Evolutionary conservation across 2,797 vertebrate species (phyloP).

Genomic region (Myiotriccus ornatus): DNA sequence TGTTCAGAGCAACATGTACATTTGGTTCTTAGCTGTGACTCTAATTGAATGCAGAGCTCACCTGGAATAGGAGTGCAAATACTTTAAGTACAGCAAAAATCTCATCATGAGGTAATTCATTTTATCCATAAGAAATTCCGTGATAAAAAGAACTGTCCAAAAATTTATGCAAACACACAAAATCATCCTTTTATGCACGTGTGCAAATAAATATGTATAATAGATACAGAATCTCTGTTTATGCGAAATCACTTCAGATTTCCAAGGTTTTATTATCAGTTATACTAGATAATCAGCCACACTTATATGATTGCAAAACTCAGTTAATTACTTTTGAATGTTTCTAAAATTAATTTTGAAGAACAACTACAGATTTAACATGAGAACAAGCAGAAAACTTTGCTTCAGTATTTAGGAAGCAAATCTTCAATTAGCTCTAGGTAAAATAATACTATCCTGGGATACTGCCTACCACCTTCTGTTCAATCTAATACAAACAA

Average conservation of each 20-base stretch:
- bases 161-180: background rate
- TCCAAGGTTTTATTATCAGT: background rate
- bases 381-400: background rate
- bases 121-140: background rate
- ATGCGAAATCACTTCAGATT: background rate
- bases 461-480: background rate
- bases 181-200: background rate
- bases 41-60: constrained; percentile 30
- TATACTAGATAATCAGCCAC: background rate
- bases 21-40: constrained; percentile 4
- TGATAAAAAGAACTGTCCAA: background rate
- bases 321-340: background rate
- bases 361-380: background rate
- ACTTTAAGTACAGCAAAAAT: background rate
- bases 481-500: background rate
- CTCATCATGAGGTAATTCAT: background rate
- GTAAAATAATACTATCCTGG: background rate
- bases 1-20: background rate
- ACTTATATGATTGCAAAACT: background rate
- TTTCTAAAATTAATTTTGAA: background rate
- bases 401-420: background rate
- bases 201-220: background rate
- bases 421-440: background rate
- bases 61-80: background rate
- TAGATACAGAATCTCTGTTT: background rate